Percentiles rank a stretch among this genome's conserved stretches.
Evolutionary conservation across 1,140 invertebrate species (phyloP).

Genomic region (Drosophila pseudoobscura): DNA sequence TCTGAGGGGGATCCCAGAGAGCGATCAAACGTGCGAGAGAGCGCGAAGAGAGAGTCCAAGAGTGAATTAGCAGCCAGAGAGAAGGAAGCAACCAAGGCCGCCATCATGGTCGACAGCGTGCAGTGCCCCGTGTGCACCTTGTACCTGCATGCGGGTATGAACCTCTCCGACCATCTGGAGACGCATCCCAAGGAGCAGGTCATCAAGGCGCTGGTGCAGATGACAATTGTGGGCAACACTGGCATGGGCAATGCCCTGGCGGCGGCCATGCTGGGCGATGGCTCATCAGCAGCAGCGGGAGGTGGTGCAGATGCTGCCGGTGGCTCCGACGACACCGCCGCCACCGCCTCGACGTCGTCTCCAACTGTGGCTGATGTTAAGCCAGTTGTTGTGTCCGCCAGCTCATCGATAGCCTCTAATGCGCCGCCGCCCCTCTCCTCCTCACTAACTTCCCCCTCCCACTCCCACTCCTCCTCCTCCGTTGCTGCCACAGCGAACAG

Average conservation of each 20-base stretch:
- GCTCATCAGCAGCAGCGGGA: conserved; percentile 20
- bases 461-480: conserved; percentile 13
- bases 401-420: conserved; percentile 1
- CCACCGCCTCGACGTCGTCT: neutral
- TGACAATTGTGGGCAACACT: conserved; percentile 68
- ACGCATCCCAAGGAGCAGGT: conserved; percentile 94
- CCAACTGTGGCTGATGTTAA: conserved; percentile 14
- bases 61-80: conserved; percentile 28
- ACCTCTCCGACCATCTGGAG: conserved; percentile 90
- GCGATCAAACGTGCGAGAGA: conserved; percentile 15
- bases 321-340: conserved; percentile 1
- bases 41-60: conserved; percentile 14
- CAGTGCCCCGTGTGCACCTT: conserved; percentile 93
- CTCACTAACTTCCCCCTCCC: neutral
- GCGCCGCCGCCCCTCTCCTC: conserved; percentile 26
- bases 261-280: conserved; percentile 44
- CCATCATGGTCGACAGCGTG: conserved; percentile 85
- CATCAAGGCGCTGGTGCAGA: conserved; percentile 89
- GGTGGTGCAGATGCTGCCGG: conserved; percentile 9
- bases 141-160: conserved; percentile 91
- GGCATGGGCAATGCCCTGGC: conserved; percentile 53
- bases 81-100: conserved; percentile 12
- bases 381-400: no score
- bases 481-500: conserved; percentile 3
- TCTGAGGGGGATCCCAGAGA: conserved; percentile 41